Base-by-base conservation (phyloP, 2,797 vertebrate genomes). In the Bucorvus abyssinicus region DNA sequence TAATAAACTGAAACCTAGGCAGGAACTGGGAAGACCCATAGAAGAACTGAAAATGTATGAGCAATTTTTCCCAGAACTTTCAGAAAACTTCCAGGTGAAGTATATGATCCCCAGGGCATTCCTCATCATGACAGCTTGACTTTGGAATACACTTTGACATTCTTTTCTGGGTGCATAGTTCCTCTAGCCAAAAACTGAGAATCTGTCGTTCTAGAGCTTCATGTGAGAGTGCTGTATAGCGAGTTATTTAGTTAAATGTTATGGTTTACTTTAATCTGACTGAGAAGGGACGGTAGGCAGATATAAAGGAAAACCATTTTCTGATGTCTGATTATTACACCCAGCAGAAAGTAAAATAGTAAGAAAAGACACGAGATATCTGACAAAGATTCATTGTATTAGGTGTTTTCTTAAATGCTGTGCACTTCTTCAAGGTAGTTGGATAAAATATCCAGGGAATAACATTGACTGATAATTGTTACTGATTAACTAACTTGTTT, bases 31-130 rank as follows among this genome's bases (percentile, higher is more conserved):
- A 56, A 98, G 99, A 95, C 96, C 98, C 1, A 94, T 98, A 69
- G 99, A 99, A 96, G 99, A 99, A 94, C 96, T 99, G 85, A 98
- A 98, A 98, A 97, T 98, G 90, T 99, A 99, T 87, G 98, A 99
- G 94, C 98, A 97, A 14, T 99, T 99, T 97, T 99, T 99, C 80
- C 98, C 98, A 83, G 99, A 99, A 97, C 98, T 99, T 84, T 98
- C 97, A 47, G 98, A 99, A 96, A 98, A 99, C 96, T 99, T 99
- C 97, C 98, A 99, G 99, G 99, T 99, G 97, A 95, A 96, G 80
- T 70, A 38, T 60, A 2, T 40, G 2, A 40, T 84, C 73, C 6
- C 19, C 12, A 67, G 24, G 9, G 50, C 14, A 15, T 87, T 76
- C 27, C 18, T 84, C 5, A 5, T 61, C 8, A 5, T 36, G 8